Base-by-base conservation (phyloP, 2,797 vertebrate species). In the Peromyscus aztecus region DNA sequence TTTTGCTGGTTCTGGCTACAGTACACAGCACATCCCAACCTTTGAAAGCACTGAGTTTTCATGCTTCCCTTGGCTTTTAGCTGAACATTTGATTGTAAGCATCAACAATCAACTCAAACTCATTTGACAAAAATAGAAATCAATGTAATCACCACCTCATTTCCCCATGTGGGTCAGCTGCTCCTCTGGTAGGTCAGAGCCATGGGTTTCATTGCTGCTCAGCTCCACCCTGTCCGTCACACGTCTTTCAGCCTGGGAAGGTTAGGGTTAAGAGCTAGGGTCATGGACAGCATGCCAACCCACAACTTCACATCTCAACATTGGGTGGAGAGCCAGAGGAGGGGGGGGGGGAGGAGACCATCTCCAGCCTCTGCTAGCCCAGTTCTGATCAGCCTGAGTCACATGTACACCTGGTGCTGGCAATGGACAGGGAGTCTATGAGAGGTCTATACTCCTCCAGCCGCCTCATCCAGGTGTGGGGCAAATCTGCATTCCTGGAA, bases 221-320 rank as follows among this genome's bases (percentile, higher is more conserved):
- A 31, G 75, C 34, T 14, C 40, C 65, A 34, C 6, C 10, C n/a
- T 75, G 23, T 65, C 77, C 16, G 6, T 23, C 5, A 0, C 0
- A 0, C 0, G 0, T 16, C 16, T 63, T 65, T 61, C 76, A 49
- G 31, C 46, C 87, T 9, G 1, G 1, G 77, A 55, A 59, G 61
- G 77, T 73, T 73, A 73, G 69, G 69, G n/a, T 23, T 24, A 78
- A 40, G 81, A 43, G 24, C 27, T 17, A 11, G 27, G 75, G 78
- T 57, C 27, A 27, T 10, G 16, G n/a, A 11, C 43, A 0, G 11
- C 0, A 0, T 37, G 27, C n/a, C 23, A 65, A 77, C 4, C 69
- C 34, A 11, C 4, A 6, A 6, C 16, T 16, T 76, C 37, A 13
- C 34, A 81, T n/a, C 46, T 89, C 67, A 17, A 23, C 14, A 46